Base-by-base conservation (phyloP, 1,140 invertebrate genomes). In the Calycopis cecrops region DNA sequence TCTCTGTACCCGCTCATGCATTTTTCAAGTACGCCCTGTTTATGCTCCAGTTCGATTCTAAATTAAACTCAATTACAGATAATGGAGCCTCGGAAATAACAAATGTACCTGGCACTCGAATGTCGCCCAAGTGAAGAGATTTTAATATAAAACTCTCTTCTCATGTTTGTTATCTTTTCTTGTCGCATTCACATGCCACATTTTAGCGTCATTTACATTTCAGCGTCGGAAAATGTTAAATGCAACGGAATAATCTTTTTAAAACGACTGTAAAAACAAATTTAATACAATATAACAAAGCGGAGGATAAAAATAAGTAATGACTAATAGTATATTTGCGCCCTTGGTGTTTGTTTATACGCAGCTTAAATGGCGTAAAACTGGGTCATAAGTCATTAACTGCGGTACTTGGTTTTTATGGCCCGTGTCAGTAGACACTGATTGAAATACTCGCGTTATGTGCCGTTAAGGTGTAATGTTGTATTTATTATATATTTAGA, bases 11-110 rank as follows among this genome's bases (percentile, higher is more conserved):
- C 65, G 65, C 67, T 72, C 59, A 69, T 77, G 71, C 69, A 76
- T 73, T 78, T 76, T 76, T 76, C 68, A 69, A 78, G 71, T 73
- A 74, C 69, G 64, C 70, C 71, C 68, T 79, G 71, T 77, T 79
- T 77, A 72, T 70, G 68, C 69, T 73, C 65, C 58, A 62, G 52
- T 57, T 62, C 55, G 28, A 50, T 50, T 14, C 14, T 33, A 50
- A 14, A 12, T 44, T 44, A 16, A 44, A 44, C 16, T 16, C 40
- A 44, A 44, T 44, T 44, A 44, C 40, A 44, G 40, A 44, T 44
- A 44, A 44, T 44, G 40, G 40, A 44, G 14, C 17, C 40, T 17
- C 40, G 40, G 16, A 44, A 37, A 44, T 9, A 9, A 44, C 40
- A 44, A 44, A 44, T 44, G 16, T 44, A 9, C 12, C 4, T 8